Conservation (phyloP, 2,113 vertebrate genomes). For the Paedocypris sp. region DNA sequence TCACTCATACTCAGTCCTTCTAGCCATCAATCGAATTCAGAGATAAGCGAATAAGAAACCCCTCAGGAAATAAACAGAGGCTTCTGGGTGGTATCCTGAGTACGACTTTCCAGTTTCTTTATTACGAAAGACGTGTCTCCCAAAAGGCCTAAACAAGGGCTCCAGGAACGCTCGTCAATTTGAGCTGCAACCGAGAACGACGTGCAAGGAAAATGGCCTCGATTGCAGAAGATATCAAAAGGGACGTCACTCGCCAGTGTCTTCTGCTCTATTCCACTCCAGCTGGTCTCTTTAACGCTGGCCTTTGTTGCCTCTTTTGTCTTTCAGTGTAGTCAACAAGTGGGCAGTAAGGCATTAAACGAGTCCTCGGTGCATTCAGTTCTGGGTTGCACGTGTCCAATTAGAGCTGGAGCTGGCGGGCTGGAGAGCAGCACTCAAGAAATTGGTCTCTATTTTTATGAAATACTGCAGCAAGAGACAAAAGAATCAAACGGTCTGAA, state of each 20-base stretch:
- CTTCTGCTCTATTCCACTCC: background rate
- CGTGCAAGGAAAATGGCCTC: too few relatives aligned
- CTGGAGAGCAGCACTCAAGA: background rate
- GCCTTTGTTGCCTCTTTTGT: constrained; percentile 11
- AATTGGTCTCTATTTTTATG: background rate
- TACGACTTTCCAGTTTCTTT: too few relatives aligned
- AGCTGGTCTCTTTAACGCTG: constrained; percentile 2
- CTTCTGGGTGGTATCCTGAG: background rate
- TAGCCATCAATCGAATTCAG: constrained; percentile 1
- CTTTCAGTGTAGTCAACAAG: constrained; percentile 5
- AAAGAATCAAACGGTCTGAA: background rate
- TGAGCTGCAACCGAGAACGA: too few relatives aligned
- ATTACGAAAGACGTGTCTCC: too few relatives aligned
- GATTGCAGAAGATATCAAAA: constrained; percentile 16
- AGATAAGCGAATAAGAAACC: background rate
- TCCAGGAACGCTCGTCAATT: too few relatives aligned
- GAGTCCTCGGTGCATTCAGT: background rate
- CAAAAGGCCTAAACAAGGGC: too few relatives aligned
- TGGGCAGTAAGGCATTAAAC: background rate
- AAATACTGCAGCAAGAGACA: background rate
- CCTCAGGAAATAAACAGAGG: background rate
- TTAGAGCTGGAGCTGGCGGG: constrained; percentile 3
- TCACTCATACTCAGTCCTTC: background rate
- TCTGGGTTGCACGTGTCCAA: background rate
- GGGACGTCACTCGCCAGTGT: background rate